Evolutionary conservation across 2,113 vertebrate genomes (phyloP).

Genomic region (rat (Rattus norvegicus)): GRCr8 NC_086021.1:171458001-171458500

Average conservation of each 20-base stretch:
- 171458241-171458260: no score
- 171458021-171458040: neutral
- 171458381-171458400: neutral
- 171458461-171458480: neutral
- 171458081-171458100: neutral
- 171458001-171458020: neutral
- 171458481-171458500: neutral
- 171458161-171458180: neutral
- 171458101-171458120: neutral
- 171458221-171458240: neutral
- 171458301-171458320: neutral
- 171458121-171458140: neutral
- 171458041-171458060: neutral
- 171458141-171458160: neutral
- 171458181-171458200: neutral
- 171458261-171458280: no score
- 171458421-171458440: neutral
- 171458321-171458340: neutral
- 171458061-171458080: neutral
- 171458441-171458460: neutral
- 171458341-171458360: neutral
- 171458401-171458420: neutral
- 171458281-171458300: neutral
- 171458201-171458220: neutral
- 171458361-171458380: neutral